Conservation (phyloP, 2,113 vertebrate genomes). For the Nothobranchius furzeri region DNA sequence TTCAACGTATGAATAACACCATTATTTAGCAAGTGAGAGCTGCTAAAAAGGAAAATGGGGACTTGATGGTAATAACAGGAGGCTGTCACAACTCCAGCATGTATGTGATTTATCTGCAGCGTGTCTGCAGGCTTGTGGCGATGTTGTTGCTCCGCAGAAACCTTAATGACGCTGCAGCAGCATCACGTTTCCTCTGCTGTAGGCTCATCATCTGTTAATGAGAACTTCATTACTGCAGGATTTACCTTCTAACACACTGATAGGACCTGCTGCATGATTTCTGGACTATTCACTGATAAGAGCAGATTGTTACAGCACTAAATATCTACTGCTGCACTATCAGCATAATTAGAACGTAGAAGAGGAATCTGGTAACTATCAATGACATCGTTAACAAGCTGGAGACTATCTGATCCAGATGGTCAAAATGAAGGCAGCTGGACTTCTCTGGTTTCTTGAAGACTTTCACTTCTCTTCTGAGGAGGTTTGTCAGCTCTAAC, state of each 20-base stretch:
- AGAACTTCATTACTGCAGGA: too few species aligned
- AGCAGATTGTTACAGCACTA: not conserved
- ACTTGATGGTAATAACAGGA: conserved; percentile 24
- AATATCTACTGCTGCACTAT: too few species aligned
- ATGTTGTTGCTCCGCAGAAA: conserved; percentile 11
- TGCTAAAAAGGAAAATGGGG: conserved; percentile 27
- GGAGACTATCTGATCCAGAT: too few species aligned
- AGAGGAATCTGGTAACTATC: conserved; percentile 1
- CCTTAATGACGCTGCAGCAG: conserved; percentile 23
- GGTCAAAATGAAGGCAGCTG: too few species aligned
- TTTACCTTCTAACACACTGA: too few species aligned
- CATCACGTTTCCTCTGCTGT: too few species aligned
- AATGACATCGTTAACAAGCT: not conserved
- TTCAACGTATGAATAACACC: conserved; percentile 18
- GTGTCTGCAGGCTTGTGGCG: conserved; percentile 9
- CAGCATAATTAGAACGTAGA: too few species aligned
- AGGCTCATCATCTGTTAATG: too few species aligned
- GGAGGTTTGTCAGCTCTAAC: too few species aligned
- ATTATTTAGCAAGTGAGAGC: conserved; percentile 28
- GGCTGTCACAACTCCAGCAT: not conserved
- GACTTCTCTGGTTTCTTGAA: too few species aligned
- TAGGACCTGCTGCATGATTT: not conserved
- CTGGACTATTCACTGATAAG: conserved; percentile 16
- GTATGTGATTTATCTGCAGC: conserved; percentile 2
- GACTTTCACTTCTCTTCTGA: too few species aligned